Evolutionary conservation across 2,797 vertebrate species (phyloP).

Genomic region (Salmo trutta): DNA sequence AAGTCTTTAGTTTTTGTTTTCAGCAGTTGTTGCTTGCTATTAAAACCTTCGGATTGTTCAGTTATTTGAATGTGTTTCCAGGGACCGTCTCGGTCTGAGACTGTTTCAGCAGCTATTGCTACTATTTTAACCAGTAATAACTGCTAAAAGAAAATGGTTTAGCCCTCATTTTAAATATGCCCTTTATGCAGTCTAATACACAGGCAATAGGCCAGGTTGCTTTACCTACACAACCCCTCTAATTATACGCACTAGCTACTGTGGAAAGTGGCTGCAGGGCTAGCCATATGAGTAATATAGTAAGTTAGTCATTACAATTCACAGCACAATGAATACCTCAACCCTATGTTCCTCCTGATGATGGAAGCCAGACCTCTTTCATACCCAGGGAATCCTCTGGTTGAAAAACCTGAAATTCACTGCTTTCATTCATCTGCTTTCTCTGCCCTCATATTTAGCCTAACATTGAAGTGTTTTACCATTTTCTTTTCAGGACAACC

Average conservation of each 20-base stretch:
- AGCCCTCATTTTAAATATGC: background rate
- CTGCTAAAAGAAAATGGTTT: background rate
- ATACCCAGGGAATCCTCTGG: too few species aligned
- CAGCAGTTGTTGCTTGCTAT: slow-evolving; percentile 1
- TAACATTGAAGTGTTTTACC: too few species aligned
- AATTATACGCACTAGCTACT: background rate
- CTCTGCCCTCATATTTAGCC: too few species aligned
- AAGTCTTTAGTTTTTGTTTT: background rate
- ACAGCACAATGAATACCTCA: slow-evolving; percentile 9
- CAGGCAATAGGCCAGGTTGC: background rate
- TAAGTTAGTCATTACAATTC: slow-evolving; percentile 2
- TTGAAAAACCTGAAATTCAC: background rate
- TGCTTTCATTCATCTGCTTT: too few species aligned
- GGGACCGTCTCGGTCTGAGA: background rate
- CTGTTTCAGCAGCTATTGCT: background rate
- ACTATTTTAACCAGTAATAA: background rate
- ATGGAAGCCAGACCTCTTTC: background rate
- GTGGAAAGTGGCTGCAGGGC: background rate
- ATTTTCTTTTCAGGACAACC: too few species aligned
- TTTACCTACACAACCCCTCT: background rate
- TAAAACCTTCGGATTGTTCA: background rate
- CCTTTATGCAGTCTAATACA: background rate
- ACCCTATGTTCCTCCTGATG: background rate
- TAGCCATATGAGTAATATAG: background rate
- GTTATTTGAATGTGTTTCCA: background rate